Conservation (phyloP, 2,888 invertebrate species). For the Slavum lentiscoides region DNA sequence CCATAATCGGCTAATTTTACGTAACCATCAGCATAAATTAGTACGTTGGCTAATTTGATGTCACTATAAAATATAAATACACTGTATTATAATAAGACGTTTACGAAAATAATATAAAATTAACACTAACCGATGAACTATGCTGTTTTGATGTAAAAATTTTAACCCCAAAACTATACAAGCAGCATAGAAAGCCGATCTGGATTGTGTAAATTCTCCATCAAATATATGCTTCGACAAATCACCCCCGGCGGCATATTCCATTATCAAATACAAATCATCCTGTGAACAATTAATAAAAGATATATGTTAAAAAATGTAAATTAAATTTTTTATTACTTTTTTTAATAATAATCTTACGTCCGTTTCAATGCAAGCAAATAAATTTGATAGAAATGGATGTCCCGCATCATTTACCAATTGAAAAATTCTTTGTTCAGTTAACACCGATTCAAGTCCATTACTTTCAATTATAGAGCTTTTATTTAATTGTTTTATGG, state of each 20-base stretch:
- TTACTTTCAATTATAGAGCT: constrained; percentile 98
- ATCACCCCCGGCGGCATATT: constrained; percentile 98
- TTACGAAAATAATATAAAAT: not conserved
- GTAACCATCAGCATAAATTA: constrained; percentile 96
- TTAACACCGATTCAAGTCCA: constrained; percentile 96
- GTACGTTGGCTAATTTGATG: constrained; percentile 95
- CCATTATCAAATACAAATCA: constrained; percentile 99
- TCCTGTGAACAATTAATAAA: constrained; percentile 61
- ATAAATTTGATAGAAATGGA: constrained; percentile 98
- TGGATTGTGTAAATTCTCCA: constrained; percentile 95
- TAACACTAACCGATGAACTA: constrained; percentile 81
- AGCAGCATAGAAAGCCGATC: constrained; percentile 98
- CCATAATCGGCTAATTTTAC: constrained; percentile 99
- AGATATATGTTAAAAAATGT: not conserved
- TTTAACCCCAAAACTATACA: constrained; percentile 98
- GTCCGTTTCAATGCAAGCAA: constrained; percentile 98
- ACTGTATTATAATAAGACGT: not conserved
- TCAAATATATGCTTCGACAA: constrained; percentile 99
- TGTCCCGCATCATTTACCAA: constrained; percentile 95
- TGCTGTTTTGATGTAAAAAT: constrained; percentile 97
- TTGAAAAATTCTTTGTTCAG: constrained; percentile 99
- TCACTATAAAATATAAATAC: constrained; percentile 66
- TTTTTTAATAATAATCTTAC: constrained; percentile 62
- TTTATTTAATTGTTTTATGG: constrained; percentile 98
- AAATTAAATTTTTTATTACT: too few relatives aligned